Percentiles rank a stretch among this genome's conserved stretches.
Conservation (phyloP, 2,113 vertebrate species). For the Antechinus stuartii region DNA sequence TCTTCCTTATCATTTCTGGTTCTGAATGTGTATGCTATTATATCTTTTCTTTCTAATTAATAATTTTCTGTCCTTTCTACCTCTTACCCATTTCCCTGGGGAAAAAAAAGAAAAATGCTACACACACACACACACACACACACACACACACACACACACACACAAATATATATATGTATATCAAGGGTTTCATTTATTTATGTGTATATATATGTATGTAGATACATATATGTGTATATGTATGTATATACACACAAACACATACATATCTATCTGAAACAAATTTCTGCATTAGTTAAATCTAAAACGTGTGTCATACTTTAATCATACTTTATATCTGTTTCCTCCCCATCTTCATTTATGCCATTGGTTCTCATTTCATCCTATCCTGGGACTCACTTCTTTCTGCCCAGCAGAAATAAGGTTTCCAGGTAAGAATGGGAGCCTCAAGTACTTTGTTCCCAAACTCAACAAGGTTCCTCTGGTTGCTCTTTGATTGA, state of each 20-base stretch:
- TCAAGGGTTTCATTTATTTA: background rate
- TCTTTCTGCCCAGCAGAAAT: background rate
- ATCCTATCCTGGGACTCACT: background rate
- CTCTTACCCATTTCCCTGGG: background rate
- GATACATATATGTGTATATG: background rate
- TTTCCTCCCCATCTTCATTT: background rate
- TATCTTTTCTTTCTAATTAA: background rate
- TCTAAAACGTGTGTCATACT: background rate
- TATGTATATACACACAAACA: no score
- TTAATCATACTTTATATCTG: background rate
- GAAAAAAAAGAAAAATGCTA: background rate
- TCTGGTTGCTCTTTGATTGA: constrained; percentile 48
- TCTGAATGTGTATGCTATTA: background rate
- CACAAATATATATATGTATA: background rate
- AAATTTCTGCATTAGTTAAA: background rate
- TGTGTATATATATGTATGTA: background rate
- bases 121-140: no score
- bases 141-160: no score
- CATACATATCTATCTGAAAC: background rate
- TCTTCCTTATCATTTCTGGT: background rate
- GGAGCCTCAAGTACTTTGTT: constrained; percentile 51
- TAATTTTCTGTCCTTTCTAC: background rate
- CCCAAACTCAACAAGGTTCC: constrained; percentile 28
- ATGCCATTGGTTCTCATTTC: background rate
- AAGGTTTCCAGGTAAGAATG: background rate